phyloP scores from a whole-genome alignment of 2,797 vertebrate genomes.

The Echiichthys vipera region DNA sequence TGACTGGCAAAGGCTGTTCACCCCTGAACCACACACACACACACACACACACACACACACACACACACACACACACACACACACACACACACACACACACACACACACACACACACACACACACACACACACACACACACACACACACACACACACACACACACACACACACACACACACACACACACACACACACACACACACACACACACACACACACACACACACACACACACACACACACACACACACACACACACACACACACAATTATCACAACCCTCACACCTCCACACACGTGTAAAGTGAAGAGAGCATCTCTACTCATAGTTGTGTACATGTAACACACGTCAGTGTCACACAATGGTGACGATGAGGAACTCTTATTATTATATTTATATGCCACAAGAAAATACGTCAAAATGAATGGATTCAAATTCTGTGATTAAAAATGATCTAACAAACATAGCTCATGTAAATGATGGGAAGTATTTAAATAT shows the following conservation, averaged over 20 bases:
- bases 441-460: background rate
- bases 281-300: no score
- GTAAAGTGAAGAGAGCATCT: conserved; percentile 28
- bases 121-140: conserved; percentile 40
- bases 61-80: conserved; percentile 30
- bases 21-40: conserved; percentile 84
- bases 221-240: conserved; percentile 24
- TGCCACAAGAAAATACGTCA: background rate
- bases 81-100: conserved; percentile 26
- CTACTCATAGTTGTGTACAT: conserved; percentile 11
- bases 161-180: conserved; percentile 35
- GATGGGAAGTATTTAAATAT: background rate
- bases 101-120: conserved; percentile 13
- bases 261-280: no score
- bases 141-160: conserved; percentile 24
- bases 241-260: conserved; percentile 19
- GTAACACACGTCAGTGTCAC: background rate
- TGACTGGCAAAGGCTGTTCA: conserved; percentile 97
- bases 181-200: conserved; percentile 41
- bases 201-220: conserved; percentile 36
- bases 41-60: conserved; percentile 41
- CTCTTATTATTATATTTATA: background rate
- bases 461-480: background rate
- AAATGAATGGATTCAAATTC: background rate
- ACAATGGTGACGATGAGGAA: background rate